Evolutionary conservation across 2,888 invertebrate genomes (phyloP), one percentile per base, ranked within the genome.

Genomic region (Caradrina kadenii): DNA sequence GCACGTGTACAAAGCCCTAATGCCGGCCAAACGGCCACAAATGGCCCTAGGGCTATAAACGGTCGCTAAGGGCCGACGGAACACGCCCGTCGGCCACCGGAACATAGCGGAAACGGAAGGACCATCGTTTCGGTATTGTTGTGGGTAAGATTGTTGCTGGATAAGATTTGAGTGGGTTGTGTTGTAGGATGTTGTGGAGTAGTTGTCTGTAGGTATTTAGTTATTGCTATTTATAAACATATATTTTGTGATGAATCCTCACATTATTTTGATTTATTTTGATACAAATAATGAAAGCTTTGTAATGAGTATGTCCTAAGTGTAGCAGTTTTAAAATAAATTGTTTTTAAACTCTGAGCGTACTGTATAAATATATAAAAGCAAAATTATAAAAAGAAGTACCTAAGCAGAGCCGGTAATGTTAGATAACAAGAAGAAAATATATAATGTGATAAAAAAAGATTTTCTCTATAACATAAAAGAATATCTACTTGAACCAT

Each of bases 21-120:
- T 55, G 67, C 19, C 42, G 52, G 22, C 31, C 60, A 70, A 49
- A 53, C 39, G 50, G 92, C 87, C 90, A 85, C 91, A 91, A 93
- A 93, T 88, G 92, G 91, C 92, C 93, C 91, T 93, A 81, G 81
- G 79, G 81, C 73, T 69, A 81, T 80, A 75, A 79, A 70, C 73
- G 50, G 64, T 65, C 79, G 62, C 79, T 58, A 52, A 79, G 54
- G 78, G 42, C 82, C 83, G 83, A 72, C 83, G 83, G 83, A 52
- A 79, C 76, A 67, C 31, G 61, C 42, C 81, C 83, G 82, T 66
- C 82, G 81, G 83, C 64, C 61, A 63, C 73, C 79, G 73, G 63
- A 81, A 45, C 56, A 59, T 31, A 11, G 19, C 58, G 55, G 67
- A 62, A 58, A 48, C 45, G 42, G 21, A 61, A 56, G 62, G 54